phyloP scores from a whole-genome alignment of 2,113 vertebrate species.

The Murina feae region DNA sequence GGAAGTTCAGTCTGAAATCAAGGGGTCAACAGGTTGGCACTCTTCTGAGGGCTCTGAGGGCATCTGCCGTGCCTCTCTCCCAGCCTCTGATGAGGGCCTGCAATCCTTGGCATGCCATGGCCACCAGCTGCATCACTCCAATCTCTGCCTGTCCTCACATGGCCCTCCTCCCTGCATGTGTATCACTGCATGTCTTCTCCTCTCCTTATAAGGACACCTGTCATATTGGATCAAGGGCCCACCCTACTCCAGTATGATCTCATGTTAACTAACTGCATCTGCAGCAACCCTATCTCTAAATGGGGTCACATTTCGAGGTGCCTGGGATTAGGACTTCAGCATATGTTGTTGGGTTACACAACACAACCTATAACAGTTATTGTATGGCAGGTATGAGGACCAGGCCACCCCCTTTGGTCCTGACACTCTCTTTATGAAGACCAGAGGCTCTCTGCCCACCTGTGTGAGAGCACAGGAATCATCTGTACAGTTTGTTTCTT shows the following conservation, averaged over 20 bases:
- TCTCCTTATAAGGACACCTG: not conserved
- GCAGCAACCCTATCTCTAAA: not conserved
- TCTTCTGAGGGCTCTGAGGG: not conserved
- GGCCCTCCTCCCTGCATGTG: no score
- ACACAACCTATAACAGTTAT: not conserved
- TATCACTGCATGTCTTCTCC: not conserved
- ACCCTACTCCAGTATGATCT: not conserved
- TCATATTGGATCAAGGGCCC: not conserved
- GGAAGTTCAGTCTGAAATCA: not conserved
- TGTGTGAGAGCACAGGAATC: not conserved
- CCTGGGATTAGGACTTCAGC: not conserved
- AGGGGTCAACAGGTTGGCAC: not conserved
- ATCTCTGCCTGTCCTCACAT: fast-evolving
- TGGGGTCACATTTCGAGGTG: not conserved
- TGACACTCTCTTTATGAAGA: not conserved
- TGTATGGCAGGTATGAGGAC: not conserved
- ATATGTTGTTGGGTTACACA: not conserved
- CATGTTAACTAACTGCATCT: not conserved
- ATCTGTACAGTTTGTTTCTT: not conserved
- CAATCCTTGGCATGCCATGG: fast-evolving
- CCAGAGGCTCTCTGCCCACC: not conserved
- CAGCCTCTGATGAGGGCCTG: not conserved
- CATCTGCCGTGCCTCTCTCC: not conserved
- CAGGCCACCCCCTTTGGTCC: not conserved
- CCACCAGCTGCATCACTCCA: not conserved